Evolutionary conservation across 2,888 invertebrate species (phyloP).

Genomic region (Allacma fusca): DNA sequence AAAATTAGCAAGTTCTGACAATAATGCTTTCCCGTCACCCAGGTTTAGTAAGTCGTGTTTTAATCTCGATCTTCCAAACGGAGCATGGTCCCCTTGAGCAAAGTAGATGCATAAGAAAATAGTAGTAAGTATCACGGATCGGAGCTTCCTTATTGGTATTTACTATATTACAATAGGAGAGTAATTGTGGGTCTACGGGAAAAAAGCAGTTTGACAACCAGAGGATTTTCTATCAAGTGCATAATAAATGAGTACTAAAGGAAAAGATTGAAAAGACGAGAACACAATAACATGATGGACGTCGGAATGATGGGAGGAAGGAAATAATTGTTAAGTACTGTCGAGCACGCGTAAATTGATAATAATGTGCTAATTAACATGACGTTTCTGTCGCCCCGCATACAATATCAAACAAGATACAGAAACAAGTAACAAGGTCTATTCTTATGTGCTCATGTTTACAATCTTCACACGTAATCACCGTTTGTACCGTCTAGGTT

Average conservation of each 20-base stretch:
- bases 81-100: too few species aligned
- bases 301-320: constrained; percentile 12
- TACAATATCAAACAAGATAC: background rate
- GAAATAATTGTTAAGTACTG: constrained; percentile 16
- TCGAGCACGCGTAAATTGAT: constrained; percentile 2
- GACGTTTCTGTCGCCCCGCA: background rate
- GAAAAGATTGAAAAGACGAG: background rate
- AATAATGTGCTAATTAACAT: constrained; percentile 10
- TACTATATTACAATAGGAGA: background rate
- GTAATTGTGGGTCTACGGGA: background rate
- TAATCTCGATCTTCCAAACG: too few species aligned
- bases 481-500: background rate
- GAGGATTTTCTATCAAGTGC: background rate
- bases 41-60: too few species aligned
- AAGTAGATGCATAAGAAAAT: background rate
- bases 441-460: constrained; percentile 4
- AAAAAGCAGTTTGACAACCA: constrained; percentile 14
- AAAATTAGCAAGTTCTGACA: too few species aligned
- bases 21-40: too few species aligned
- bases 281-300: constrained; percentile 12
- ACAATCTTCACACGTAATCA: background rate
- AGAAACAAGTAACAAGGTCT: background rate
- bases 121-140: background rate
- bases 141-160: background rate
- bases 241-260: constrained; percentile 7